These are phyloP conservation scores for Drosophila bipectinata DNA, from an alignment of 1,140 invertebrate genomes.

Conservation along the genomic window DNA sequence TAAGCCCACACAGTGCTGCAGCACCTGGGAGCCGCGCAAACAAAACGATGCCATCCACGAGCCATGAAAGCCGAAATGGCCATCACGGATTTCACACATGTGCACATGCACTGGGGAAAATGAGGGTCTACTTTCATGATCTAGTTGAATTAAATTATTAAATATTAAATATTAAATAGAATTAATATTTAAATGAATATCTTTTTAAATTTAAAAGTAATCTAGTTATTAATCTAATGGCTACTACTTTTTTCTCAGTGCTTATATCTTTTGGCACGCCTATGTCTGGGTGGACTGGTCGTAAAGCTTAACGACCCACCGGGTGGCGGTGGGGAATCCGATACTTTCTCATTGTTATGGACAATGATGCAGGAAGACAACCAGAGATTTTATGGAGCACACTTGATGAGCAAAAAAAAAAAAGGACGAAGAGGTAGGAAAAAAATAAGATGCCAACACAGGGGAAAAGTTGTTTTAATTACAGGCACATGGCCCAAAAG, in stretches of 20 bases:
- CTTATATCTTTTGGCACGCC: neutral
- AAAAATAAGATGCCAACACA: conserved; percentile 21
- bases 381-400: conserved; percentile 48
- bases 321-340: conserved; percentile 9
- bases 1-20: conserved; percentile 49
- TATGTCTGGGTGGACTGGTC: conserved; percentile 12
- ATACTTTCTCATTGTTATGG: conserved; percentile 65
- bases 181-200: too few species aligned
- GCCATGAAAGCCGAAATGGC: conserved; percentile 57
- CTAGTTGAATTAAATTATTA: too few species aligned
- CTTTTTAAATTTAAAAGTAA: neutral
- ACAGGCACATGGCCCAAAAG: conserved; percentile 32
- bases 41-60: conserved; percentile 45
- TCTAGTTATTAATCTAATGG: neutral
- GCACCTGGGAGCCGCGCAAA: conserved; percentile 32
- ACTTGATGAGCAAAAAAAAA: conserved; percentile 37
- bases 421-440: neutral
- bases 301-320: conserved; percentile 62
- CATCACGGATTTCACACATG: conserved; percentile 27
- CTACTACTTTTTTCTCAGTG: neutral
- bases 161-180: too few species aligned
- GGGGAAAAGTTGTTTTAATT: conserved; percentile 67
- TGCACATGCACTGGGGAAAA: conserved; percentile 12
- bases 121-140: neutral
- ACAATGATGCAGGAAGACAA: conserved; percentile 61